Conservation (phyloP, 2,888 invertebrate genomes). For the Aspidiotus rigidus region DNA sequence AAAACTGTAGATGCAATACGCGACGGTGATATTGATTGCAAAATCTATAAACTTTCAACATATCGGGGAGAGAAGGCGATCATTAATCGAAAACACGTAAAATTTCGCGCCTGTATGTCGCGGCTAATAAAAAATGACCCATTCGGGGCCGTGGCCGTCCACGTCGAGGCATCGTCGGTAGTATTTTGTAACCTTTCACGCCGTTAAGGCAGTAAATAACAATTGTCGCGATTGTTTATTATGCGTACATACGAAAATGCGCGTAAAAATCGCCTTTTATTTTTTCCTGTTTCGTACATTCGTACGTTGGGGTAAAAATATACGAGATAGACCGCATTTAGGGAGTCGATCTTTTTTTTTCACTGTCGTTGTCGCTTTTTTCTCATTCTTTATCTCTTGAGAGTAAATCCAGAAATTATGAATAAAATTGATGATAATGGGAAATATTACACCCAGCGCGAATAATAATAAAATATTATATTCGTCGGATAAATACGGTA, state of each 20-base stretch:
- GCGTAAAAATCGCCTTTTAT: constrained; percentile 25
- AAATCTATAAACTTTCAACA: too few relatives aligned
- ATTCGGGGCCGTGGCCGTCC: too few relatives aligned
- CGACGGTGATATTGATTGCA: too few relatives aligned
- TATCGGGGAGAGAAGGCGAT: too few relatives aligned
- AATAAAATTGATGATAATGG: constrained; percentile 33
- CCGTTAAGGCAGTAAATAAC: too few relatives aligned
- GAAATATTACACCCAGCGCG: constrained; percentile 33
- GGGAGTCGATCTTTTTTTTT: constrained; percentile 24
- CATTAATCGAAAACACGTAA: too few relatives aligned
- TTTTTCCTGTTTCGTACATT: not conserved
- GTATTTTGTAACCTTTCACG: too few relatives aligned
- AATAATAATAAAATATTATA: constrained; percentile 30
- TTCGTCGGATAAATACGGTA: constrained; percentile 24
- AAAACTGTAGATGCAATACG: too few relatives aligned
- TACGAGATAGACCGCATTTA: constrained; percentile 27
- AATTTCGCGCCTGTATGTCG: too few relatives aligned
- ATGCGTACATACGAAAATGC: not conserved
- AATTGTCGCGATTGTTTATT: too few relatives aligned
- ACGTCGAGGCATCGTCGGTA: too few relatives aligned
- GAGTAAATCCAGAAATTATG: constrained; percentile 32
- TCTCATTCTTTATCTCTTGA: constrained; percentile 5
- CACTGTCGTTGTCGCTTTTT: constrained; percentile 7
- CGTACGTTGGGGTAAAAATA: not conserved
- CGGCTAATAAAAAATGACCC: too few relatives aligned